Base-by-base conservation (phyloP, 2,113 vertebrate genomes). In the Anoplopoma fimbria region DNA sequence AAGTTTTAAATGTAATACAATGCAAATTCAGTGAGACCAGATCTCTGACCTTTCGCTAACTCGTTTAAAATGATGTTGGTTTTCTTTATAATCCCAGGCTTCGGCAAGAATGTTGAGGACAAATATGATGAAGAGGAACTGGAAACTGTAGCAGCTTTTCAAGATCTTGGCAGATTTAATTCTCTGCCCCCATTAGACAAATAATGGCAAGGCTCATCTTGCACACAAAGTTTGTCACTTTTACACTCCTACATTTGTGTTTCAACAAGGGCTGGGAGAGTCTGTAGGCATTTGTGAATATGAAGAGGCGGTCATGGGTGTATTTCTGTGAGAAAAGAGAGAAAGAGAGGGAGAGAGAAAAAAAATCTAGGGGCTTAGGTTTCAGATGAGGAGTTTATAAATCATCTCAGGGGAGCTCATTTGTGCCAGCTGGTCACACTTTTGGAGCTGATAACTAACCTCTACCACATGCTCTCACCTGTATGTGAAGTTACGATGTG, bases 401-500 rank as follows among this genome's bases (percentile, higher is more conserved):
- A 84, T 88, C 81, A 79, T 85, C 88, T 91, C 86, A 58, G 81
- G 85, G 79, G 84, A 86, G 67, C 80, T 90, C 82, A 87, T 92
- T 84, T 87, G 81, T 84, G 65, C 85, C 85, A 86, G 86, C 84
- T 91, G 88, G 73, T 70, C 84, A 85, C 83, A 91, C 81, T 86
- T 75, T 85, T 40, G 55, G 86, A 92, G 78, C 75, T 83, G 81
- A 78, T 88, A 89, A 77, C 78, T 84, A 90, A 90, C 77, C 87
- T 84, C 29, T 67, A 82, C 87, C 86, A 84, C 87, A 88, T 93
- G 83, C 88, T 94, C 69, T 91, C 86, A 93, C 87, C 84, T 85
- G 77, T 31, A 75, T 85, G 85, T 83, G 72, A 92, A 88, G 86
- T 83, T 77, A 86, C 49, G 51, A 81, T 34, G 74, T 0, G 36